Evolutionary conservation across 2,797 vertebrate species (phyloP).

Genomic region (Phataginus tetradactyla): DNA sequence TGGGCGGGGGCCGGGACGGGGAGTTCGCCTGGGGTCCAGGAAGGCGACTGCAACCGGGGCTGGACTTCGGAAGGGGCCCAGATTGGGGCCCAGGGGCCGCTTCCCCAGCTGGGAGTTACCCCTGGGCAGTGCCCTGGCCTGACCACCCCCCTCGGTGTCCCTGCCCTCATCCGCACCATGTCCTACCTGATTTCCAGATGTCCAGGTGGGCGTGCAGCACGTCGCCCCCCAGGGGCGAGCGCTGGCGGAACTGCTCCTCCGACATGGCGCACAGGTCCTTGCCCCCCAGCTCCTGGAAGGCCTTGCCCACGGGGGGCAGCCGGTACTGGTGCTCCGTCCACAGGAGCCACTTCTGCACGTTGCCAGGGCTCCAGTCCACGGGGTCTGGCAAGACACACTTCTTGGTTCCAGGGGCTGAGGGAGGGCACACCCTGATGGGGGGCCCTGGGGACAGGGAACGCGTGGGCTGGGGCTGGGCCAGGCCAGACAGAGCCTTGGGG

Average conservation of each 20-base stretch:
- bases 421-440: background rate
- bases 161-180: rapidly evolving
- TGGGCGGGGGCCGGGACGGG: rapidly evolving
- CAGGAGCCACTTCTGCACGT: slow-evolving; percentile 98
- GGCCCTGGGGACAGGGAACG: rapidly evolving
- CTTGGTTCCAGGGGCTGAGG: rapidly evolving
- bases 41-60: background rate
- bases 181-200: slow-evolving; percentile 98
- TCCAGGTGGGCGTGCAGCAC: slow-evolving; percentile 97
- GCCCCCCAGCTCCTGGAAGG: slow-evolving; percentile 95
- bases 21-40: background rate
- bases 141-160: rapidly evolving
- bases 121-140: background rate
- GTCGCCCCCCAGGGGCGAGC: slow-evolving; percentile 93
- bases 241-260: slow-evolving; percentile 96
- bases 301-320: slow-evolving; percentile 93
- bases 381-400: slow-evolving; percentile 88
- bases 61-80: background rate
- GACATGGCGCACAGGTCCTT: slow-evolving; percentile 96
- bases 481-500: background rate
- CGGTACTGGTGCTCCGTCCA: slow-evolving; percentile 99
- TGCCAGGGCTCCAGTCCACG: slow-evolving; percentile 93
- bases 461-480: background rate
- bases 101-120: rapidly evolving
- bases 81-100: background rate